Conservation (phyloP, 2,888 invertebrate species). For the Hecatera dysodea region DNA sequence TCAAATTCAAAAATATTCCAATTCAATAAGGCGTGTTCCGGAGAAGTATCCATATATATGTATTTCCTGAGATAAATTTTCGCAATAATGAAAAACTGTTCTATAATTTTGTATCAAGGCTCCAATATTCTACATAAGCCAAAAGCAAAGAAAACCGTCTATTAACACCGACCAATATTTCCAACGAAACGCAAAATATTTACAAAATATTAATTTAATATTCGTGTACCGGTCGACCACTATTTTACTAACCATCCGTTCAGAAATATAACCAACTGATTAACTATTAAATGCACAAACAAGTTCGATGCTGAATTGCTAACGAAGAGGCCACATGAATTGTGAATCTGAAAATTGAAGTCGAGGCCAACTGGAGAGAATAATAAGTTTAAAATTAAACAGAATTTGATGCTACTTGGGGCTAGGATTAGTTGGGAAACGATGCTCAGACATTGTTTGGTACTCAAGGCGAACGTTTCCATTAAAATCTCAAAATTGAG, state of each 20-base stretch:
- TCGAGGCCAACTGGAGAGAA: slow-evolving; percentile 16
- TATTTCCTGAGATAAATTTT: background rate
- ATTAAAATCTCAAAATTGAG: no score
- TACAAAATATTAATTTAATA: slow-evolving; percentile 10
- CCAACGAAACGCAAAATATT: background rate
- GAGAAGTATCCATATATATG: background rate
- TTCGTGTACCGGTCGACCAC: slow-evolving; percentile 1
- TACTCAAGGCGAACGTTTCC: background rate
- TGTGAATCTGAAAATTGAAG: slow-evolving; percentile 25
- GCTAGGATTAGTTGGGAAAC: background rate
- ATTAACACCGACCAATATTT: background rate
- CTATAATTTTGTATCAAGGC: background rate
- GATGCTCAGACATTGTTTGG: background rate
- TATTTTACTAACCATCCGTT: slow-evolving; percentile 33
- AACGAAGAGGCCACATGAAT: slow-evolving; percentile 34
- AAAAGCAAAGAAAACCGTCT: background rate
- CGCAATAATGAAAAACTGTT: background rate
- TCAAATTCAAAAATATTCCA: no score
- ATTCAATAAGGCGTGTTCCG: background rate
- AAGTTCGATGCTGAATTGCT: slow-evolving; percentile 36
- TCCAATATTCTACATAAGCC: background rate
- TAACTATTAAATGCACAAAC: slow-evolving; percentile 41
- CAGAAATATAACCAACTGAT: slow-evolving; percentile 39
- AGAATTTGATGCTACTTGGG: background rate
- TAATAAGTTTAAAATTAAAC: slow-evolving; percentile 24